Conservation (phyloP, 2,113 vertebrate species). For the Xiphophorus hellerii region DNA sequence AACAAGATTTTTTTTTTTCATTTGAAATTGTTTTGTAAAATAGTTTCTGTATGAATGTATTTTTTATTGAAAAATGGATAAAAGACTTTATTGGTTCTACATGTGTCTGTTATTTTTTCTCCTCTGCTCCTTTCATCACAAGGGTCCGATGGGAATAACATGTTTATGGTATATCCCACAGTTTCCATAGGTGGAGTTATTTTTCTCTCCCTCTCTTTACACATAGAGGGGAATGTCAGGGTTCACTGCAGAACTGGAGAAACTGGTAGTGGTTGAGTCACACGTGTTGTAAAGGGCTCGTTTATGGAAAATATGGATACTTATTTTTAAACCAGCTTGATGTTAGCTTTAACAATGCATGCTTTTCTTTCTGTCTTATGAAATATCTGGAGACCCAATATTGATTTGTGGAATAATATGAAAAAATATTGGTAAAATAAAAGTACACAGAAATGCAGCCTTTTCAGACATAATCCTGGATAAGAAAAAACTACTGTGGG, state of each 20-base stretch:
- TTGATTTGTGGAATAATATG: background rate
- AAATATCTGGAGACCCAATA: background rate
- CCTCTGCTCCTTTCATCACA: conserved; percentile 4
- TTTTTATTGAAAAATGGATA: conserved; percentile 99
- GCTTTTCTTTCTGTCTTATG: background rate
- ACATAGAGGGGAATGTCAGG: background rate
- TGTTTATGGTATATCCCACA: conserved; percentile 11
- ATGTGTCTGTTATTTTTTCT: conserved; percentile 43
- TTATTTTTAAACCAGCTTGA: background rate
- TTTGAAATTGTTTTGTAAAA: conserved; percentile 99
- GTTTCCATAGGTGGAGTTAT: conserved; percentile 21
- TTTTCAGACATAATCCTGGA: too few species aligned
- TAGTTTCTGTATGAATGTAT: conserved; percentile 99
- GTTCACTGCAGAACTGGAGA: background rate
- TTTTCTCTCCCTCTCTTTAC: background rate
- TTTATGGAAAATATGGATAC: background rate
- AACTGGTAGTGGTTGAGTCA: background rate
- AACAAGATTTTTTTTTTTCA: conserved; percentile 91
- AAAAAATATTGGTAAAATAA: background rate
- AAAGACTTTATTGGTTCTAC: conserved; percentile 87
- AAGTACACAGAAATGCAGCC: background rate
- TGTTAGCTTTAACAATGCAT: background rate
- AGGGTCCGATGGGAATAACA: conserved; percentile 15
- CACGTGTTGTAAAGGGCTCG: background rate
- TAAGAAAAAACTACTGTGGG: too few species aligned